Percentiles rank a stretch among this genome's conserved stretches.
Conservation (phyloP, 2,797 vertebrate genomes). For the Channa striata region DNA sequence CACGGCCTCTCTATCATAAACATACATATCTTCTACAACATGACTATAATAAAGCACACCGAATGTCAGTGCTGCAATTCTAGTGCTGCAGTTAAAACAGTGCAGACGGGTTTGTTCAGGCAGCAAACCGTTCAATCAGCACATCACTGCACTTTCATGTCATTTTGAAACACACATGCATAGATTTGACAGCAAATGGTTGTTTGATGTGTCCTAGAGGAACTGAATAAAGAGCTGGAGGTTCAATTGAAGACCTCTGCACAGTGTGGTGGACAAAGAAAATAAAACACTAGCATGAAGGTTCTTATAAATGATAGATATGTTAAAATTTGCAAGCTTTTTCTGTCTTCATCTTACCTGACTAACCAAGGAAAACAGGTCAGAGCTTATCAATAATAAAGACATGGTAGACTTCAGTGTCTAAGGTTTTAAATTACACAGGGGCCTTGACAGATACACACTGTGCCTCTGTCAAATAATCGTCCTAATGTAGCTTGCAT, state of each 20-base stretch:
- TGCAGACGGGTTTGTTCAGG: constrained; percentile 51
- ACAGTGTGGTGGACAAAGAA: constrained; percentile 20
- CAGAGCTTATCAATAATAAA: constrained; percentile 8
- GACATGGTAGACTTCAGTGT: constrained; percentile 1
- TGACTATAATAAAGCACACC: background rate
- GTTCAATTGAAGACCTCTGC: constrained; percentile 52
- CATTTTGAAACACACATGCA: constrained; percentile 43
- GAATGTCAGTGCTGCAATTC: constrained; percentile 1
- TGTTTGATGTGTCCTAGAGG: constrained; percentile 64
- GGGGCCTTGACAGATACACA: background rate
- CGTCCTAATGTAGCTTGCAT: background rate
- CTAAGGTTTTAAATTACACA: background rate
- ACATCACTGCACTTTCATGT: constrained; percentile 56
- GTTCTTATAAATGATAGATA: constrained; percentile 8
- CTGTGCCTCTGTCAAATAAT: background rate
- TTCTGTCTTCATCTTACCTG: background rate
- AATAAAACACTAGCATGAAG: constrained; percentile 31
- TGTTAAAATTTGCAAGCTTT: constrained; percentile 17
- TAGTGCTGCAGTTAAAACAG: constrained; percentile 40
- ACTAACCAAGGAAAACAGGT: constrained; percentile 20
- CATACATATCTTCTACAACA: constrained; percentile 36
- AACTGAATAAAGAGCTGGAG: constrained; percentile 36
- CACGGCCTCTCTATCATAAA: constrained; percentile 10
- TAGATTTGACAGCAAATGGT: constrained; percentile 53
- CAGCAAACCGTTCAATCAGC: constrained; percentile 53